A percentile compares a stretch with the other conserved stretches of the same genome.
These are phyloP conservation scores for Lethrus apterus DNA, from an alignment of 1,140 invertebrate species.

Conservation along the genomic window DNA sequence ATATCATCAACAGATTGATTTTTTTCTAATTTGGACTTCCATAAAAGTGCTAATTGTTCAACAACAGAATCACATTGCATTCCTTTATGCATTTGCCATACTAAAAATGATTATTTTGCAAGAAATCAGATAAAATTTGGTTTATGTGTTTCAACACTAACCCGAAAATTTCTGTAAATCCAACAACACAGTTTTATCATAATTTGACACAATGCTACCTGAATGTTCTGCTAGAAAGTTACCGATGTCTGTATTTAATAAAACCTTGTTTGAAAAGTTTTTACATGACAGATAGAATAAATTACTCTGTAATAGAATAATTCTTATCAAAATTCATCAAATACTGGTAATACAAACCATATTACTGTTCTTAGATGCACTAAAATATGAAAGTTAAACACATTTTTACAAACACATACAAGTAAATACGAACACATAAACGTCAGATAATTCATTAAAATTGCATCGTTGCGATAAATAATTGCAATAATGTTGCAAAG, in stretches of 20 bases:
- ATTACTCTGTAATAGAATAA: conserved; percentile 12
- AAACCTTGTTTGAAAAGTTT: conserved; percentile 19
- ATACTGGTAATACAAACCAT: conserved; percentile 14
- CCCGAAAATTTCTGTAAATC: conserved; percentile 26
- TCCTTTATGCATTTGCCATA: conserved; percentile 27
- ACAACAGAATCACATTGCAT: conserved; percentile 24
- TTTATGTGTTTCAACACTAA: conserved; percentile 8
- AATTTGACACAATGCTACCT: conserved; percentile 18
- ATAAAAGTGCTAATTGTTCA: conserved; percentile 27
- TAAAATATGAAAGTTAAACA: conserved; percentile 18
- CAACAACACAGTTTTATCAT: conserved; percentile 23
- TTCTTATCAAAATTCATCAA: conserved; percentile 4
- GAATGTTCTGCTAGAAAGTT: conserved; percentile 25
- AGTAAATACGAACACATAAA: conserved; percentile 27
- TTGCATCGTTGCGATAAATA: conserved; percentile 28
- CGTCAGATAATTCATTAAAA: conserved; percentile 24
- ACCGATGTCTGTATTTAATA: conserved; percentile 22
- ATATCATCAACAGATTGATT: conserved; percentile 20
- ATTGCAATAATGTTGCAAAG: conserved; percentile 29
- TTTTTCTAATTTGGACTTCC: conserved; percentile 22
- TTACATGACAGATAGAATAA: conserved; percentile 26
- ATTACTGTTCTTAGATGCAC: conserved; percentile 28
- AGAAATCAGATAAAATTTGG: not conserved
- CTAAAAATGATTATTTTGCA: conserved; percentile 17
- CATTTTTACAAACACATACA: conserved; percentile 15